Base-by-base conservation (phyloP, 2,797 vertebrate species). In the Gadopsis marmoratus region DNA sequence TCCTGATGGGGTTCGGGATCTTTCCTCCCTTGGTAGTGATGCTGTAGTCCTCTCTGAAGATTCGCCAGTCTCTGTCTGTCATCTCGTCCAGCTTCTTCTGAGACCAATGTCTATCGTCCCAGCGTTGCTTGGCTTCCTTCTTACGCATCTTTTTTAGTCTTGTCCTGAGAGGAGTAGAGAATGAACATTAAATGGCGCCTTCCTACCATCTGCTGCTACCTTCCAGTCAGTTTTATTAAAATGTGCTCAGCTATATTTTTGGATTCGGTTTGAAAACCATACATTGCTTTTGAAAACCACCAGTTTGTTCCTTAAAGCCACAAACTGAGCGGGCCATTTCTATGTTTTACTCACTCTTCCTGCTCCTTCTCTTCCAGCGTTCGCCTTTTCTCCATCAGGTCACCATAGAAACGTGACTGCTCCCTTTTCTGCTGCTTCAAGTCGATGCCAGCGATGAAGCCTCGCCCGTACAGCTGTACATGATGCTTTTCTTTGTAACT, bases 1-100 rank as follows among this genome's bases (percentile, higher is more conserved):
- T 98, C 76, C 98, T 96, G 92, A 99, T 99, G 81, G 98, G 98
- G 80, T 99, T 99, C 1, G 98, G 98, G 79, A 99, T 99, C 92
- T 99, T 99, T 81, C 98, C 98, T 43, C 98, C 98, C 88, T 99
- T 99, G 82, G 98, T 99, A 86, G 98, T 99, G 91, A 99, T 99
- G 94, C 98, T 99, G 90, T 99, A 99, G 85, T 99, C 98, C 87
- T 99, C 98, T 0, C 98, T 94, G 91, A 99, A 99, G 90, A 99
- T 99, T 60, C 98, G 94, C 98, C 98, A 99, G 93, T 99, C 98
- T 85, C 98, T 95, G 96, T 99, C 98, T 0, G 97, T 98, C 98
- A 99, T 99, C 94, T 99, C 98, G 0, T 99, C 98, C 88, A 99
- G 94, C 92, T 99, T 99, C 95, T 99, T 99, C 95, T 99, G 98